phyloP scores from a whole-genome alignment of 2,113 vertebrate genomes.

The Passer montanus region DNA sequence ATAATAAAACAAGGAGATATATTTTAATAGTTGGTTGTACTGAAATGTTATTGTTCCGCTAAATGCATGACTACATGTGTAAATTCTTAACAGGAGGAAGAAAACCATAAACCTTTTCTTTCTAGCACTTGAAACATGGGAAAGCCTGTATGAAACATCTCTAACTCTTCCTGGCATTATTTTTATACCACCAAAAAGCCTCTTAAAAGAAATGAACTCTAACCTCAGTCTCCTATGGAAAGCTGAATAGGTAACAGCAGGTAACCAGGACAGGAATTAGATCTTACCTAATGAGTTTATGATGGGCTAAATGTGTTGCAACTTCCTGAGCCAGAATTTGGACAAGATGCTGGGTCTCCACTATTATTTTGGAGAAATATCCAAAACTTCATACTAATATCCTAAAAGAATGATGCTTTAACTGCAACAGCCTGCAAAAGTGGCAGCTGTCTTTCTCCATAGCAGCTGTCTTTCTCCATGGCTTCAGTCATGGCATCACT shows the following conservation, averaged over 20 bases:
- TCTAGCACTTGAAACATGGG: neutral
- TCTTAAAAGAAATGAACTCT: slow-evolving; percentile 9
- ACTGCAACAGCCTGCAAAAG: neutral
- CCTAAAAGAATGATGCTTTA: neutral
- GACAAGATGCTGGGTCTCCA: neutral
- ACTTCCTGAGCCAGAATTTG: neutral
- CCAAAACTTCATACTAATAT: neutral
- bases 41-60: neutral
- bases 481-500: neutral
- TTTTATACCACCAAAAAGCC: neutral
- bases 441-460: neutral
- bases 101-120: neutral
- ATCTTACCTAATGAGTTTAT: neutral
- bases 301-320: neutral
- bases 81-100: neutral
- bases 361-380: neutral
- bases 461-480: accelerated
- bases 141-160: neutral
- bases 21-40: neutral
- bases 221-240: neutral
- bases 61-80: neutral
- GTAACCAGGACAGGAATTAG: slow-evolving; percentile 10
- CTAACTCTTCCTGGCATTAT: neutral
- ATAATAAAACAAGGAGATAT: neutral
- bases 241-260: neutral